phyloP scores from a whole-genome alignment of 2,888 invertebrate genomes.

The Chelonus formosanus region DNA sequence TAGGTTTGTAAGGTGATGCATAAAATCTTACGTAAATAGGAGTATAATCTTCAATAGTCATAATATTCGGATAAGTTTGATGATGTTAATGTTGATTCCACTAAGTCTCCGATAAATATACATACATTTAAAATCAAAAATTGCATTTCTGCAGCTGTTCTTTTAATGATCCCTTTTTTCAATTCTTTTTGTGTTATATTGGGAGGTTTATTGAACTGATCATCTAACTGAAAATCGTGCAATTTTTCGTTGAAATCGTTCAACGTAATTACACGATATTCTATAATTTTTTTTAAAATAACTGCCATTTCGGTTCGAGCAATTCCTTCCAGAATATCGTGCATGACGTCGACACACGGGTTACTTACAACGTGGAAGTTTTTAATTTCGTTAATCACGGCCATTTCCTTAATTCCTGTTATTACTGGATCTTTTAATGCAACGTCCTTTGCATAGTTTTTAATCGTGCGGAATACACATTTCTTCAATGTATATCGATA shows the following conservation, averaged over 20 bases:
- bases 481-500: not conserved
- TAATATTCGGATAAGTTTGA: too few relatives aligned
- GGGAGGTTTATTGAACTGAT: too few relatives aligned
- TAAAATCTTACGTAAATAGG: too few relatives aligned
- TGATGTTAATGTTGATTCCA: not conserved
- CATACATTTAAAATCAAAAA: slow-evolving; percentile 9
- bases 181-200: too few relatives aligned
- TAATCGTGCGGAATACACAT: slow-evolving; percentile 1
- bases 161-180: too few relatives aligned
- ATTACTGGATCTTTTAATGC: not conserved
- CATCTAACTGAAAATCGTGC: too few relatives aligned
- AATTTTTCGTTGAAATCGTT: too few relatives aligned
- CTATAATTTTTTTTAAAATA: slow-evolving; percentile 1
- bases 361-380: slow-evolving; percentile 7
- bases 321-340: slow-evolving; percentile 14
- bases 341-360: slow-evolving; percentile 11
- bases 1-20: too few relatives aligned
- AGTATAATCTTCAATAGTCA: too few relatives aligned
- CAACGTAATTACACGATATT: not conserved
- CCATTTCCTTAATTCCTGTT: not conserved
- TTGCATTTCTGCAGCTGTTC: slow-evolving; percentile 24
- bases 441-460: slow-evolving; percentile 1
- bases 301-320: not conserved
- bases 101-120: slow-evolving; percentile 6
- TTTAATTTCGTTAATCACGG: not conserved